phyloP scores from a whole-genome alignment of 2,888 invertebrate species.

The Zygothrica quintamaculata region DNA sequence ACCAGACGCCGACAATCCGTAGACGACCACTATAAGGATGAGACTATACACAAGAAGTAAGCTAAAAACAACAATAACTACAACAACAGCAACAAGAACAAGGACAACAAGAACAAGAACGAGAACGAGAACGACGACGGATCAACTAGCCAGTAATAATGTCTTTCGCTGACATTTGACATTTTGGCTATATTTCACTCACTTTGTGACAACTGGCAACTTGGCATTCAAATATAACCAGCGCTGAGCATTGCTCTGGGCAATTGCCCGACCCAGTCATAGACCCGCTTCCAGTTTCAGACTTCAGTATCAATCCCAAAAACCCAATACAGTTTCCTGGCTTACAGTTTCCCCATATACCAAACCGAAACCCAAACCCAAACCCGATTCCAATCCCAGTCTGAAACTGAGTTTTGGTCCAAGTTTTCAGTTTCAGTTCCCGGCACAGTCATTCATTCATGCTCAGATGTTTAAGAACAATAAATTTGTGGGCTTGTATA shows the following conservation, averaged over 20 bases:
- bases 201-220: slow-evolving; percentile 79
- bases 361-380: not conserved
- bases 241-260: slow-evolving; percentile 17
- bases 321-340: no score
- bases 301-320: not conserved
- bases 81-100: slow-evolving; percentile 17
- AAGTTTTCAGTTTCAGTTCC: slow-evolving; percentile 40
- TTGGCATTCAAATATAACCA: slow-evolving; percentile 76
- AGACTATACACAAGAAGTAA: not conserved
- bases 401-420: slow-evolving; percentile 15
- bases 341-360: no score
- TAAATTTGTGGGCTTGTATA: slow-evolving; percentile 52
- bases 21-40: slow-evolving; percentile 42
- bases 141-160: slow-evolving; percentile 78
- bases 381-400: slow-evolving; percentile 6
- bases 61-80: slow-evolving; percentile 1
- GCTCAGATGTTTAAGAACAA: slow-evolving; percentile 73
- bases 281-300: slow-evolving; percentile 1
- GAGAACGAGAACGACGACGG: slow-evolving; percentile 43
- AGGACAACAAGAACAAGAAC: slow-evolving; percentile 27
- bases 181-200: slow-evolving; percentile 82
- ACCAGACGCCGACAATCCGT: slow-evolving; percentile 67
- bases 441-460: slow-evolving; percentile 57
- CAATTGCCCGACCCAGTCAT: slow-evolving; percentile 23
- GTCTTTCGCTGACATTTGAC: slow-evolving; percentile 81